Conservation (phyloP, 2,797 vertebrate genomes). For the Prunella strophiata region DNA sequence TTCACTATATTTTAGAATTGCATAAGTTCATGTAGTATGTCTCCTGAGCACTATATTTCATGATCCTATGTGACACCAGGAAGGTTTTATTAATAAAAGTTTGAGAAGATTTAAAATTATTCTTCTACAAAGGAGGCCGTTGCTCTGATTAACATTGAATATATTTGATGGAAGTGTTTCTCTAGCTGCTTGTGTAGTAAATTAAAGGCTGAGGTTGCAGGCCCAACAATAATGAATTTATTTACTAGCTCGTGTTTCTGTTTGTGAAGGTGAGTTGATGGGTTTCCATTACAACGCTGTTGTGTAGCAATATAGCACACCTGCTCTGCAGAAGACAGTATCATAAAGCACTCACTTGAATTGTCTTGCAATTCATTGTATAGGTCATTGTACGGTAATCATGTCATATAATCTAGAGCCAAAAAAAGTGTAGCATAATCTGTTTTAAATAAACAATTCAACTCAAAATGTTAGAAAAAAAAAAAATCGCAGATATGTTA, state of each 20-base stretch:
- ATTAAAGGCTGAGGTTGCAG: conserved; percentile 39
- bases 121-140: neutral
- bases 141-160: conserved; percentile 27
- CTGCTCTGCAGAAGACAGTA: neutral
- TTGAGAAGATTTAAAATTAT: neutral
- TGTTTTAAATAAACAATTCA: neutral
- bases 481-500: too few relatives aligned
- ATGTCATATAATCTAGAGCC: too few relatives aligned
- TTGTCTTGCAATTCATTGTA: neutral
- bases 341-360: neutral
- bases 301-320: conserved; percentile 9
- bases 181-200: conserved; percentile 22
- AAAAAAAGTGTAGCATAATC: neutral
- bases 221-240: conserved; percentile 25
- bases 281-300: conserved; percentile 41
- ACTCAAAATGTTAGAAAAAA: too few relatives aligned
- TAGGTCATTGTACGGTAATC: conserved; percentile 44
- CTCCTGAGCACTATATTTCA: neutral
- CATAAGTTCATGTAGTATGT: neutral
- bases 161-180: conserved; percentile 32
- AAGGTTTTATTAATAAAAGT: neutral
- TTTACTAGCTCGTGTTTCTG: conserved; percentile 29
- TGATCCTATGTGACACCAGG: neutral
- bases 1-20: neutral
- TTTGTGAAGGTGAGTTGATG: conserved; percentile 39